Evolutionary conservation across 2,797 vertebrate species (phyloP).

Genomic region (Liasis olivaceus): DNA sequence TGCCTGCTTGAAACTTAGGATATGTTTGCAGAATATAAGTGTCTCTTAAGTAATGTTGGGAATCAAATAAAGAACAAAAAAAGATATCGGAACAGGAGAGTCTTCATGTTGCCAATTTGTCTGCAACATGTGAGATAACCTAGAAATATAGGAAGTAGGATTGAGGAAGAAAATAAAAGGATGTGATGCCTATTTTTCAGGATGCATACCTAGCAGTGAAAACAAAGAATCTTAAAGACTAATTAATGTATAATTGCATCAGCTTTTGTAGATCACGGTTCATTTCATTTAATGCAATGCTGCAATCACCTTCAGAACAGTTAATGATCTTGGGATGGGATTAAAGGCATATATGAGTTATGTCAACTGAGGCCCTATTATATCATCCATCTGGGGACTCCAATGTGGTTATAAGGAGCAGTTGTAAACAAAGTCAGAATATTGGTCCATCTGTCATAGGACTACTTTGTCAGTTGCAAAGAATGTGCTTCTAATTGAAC

Average conservation of each 20-base stretch:
- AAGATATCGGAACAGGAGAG: background rate
- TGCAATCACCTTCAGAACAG: background rate
- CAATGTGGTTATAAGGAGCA: background rate
- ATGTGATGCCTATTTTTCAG: background rate
- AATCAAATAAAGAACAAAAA: background rate
- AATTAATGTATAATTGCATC: background rate
- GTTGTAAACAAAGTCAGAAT: background rate
- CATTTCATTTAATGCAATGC: background rate
- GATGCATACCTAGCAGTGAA: background rate
- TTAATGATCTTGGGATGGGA: background rate
- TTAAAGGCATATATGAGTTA: background rate
- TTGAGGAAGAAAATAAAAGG: background rate
- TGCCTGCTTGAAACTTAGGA: background rate
- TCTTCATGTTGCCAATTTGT: background rate
- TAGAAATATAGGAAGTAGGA: background rate
- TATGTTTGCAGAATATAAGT: background rate
- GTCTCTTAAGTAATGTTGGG: background rate
- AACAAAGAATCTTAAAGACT: background rate
- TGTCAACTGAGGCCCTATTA: background rate
- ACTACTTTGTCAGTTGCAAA: background rate
- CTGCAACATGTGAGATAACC: background rate
- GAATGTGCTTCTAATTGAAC: background rate
- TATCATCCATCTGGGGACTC: background rate
- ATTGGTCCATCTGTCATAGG: background rate
- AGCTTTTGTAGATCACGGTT: background rate